These are phyloP conservation scores for Scarus forsteni DNA, from an alignment of 2,797 vertebrate species.

Conservation along the genomic window DNA sequence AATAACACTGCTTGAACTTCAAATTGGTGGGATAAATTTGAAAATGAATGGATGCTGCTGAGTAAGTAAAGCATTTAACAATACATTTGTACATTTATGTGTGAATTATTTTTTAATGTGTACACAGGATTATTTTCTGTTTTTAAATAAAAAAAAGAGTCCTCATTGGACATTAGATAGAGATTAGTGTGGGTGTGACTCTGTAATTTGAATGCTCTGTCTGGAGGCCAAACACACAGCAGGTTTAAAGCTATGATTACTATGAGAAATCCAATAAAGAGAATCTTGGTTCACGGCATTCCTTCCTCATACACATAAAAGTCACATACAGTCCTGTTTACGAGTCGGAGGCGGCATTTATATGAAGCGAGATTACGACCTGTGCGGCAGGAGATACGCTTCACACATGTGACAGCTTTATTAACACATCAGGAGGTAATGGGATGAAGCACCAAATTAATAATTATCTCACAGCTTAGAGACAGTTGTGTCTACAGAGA, in stretches of 20 bases:
- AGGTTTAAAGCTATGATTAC: background rate
- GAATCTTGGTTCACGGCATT: background rate
- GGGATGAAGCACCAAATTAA: constrained; percentile 55
- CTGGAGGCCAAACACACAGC: background rate
- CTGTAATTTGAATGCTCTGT: background rate
- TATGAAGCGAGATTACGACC: constrained; percentile 12
- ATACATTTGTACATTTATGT: too few relatives aligned
- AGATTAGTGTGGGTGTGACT: background rate
- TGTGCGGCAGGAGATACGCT: constrained; percentile 32
- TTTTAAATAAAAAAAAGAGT: too few relatives aligned
- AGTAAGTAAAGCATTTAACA: too few relatives aligned
- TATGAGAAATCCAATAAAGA: constrained; percentile 3
- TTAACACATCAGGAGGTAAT: constrained; percentile 59
- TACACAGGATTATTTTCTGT: too few relatives aligned
- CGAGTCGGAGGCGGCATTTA: constrained; percentile 21
- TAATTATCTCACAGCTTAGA: constrained; percentile 51
- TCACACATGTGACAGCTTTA: constrained; percentile 57
- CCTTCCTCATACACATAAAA: constrained; percentile 25
- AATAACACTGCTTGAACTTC: too few relatives aligned
- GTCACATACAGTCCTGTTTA: constrained; percentile 23
- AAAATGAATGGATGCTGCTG: too few relatives aligned
- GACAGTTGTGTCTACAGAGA: constrained; percentile 14
- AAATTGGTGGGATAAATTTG: too few relatives aligned
- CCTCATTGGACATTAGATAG: background rate
- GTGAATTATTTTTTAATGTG: too few relatives aligned